phyloP scores from a whole-genome alignment of 2,888 invertebrate species.

The Hyalella azteca region DNA sequence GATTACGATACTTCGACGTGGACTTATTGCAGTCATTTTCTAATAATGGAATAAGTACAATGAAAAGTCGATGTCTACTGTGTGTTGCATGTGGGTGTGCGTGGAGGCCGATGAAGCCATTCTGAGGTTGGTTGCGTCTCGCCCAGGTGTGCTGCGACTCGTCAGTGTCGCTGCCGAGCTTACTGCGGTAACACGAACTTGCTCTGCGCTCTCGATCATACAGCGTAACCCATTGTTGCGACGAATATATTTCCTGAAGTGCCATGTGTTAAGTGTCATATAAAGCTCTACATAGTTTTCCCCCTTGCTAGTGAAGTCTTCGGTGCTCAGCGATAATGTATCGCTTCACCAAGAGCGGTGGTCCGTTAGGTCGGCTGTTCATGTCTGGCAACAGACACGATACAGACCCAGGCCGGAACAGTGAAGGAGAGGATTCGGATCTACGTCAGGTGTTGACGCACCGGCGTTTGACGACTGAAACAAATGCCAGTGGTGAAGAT shows the following conservation, averaged over 20 bases:
- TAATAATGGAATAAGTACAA: too few relatives aligned
- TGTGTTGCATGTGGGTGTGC: constrained; percentile 9
- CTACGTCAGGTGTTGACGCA: constrained; percentile 58
- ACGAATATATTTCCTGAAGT: background rate
- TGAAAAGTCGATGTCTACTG: too few relatives aligned
- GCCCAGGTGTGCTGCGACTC: constrained; percentile 27
- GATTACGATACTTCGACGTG: too few relatives aligned
- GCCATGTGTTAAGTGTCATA: constrained; percentile 36
- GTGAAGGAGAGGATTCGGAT: constrained; percentile 54
- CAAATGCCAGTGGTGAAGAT: constrained; percentile 56
- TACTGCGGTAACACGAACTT: constrained; percentile 10
- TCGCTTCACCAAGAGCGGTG: constrained; percentile 51
- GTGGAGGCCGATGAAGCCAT: constrained; percentile 36
- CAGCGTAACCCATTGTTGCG: background rate
- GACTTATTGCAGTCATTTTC: too few relatives aligned
- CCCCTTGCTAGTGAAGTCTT: background rate
- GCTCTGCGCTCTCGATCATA: constrained; percentile 8
- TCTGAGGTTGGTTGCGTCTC: constrained; percentile 9
- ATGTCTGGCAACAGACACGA: constrained; percentile 57
- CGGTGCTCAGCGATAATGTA: constrained; percentile 44
- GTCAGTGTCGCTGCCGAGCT: constrained; percentile 27
- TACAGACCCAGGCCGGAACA: constrained; percentile 49
- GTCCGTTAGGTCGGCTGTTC: constrained; percentile 54
- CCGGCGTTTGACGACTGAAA: constrained; percentile 58
- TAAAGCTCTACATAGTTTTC: background rate